Base-by-base conservation (phyloP, 2,113 vertebrate species). In the Oncorhynchus mykiss region DNA sequence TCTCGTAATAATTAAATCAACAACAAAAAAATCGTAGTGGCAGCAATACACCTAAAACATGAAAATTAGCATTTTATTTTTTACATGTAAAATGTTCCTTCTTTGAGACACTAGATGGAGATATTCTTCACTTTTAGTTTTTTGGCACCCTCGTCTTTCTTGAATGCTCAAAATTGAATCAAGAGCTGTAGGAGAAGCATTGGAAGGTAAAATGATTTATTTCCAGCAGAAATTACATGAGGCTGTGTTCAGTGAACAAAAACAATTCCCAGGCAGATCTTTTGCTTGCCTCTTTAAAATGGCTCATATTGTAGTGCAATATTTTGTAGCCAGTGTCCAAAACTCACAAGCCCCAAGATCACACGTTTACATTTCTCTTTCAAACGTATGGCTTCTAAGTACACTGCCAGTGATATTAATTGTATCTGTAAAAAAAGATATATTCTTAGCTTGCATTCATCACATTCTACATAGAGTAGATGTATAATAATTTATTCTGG, bases 21-120 rank as follows among this genome's bases (percentile, higher is more conserved):
- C 34, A 34, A 45, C 9, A 45, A 45, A 45, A 45, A 45, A 9
- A 45, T 45, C 39, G 7, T 8, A 3, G 9, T 11, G 39, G 9
- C 2, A 45, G 39, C 39, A 11, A 45, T 45, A 45, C 9, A 11
- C 39, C 20, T 62, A 24, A 62, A 62, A 20, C 13, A 6, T 62
- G 8, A 62, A 62, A 24, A 62, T 24, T 3, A 62, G n/a, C 12
- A 62, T 22, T 1, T 11, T 3, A 62, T 11, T 62, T 7, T 62
- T 9, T 2, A 5, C 1, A 22, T 62, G 59, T 22, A 3, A 22
- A 62, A n/a, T 62, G n/a, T 62, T 62, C 20, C 69, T 5, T 16
- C 16, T 1, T 76, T 71, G 13, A 1, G 48, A 34, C 90, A 88
- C 83, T 85, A 88, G 90, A 90, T 84, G 89, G 89, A 77, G 85